phyloP scores from a whole-genome alignment of 2,888 invertebrate genomes.

The Gonocerus acuteangulatus region DNA sequence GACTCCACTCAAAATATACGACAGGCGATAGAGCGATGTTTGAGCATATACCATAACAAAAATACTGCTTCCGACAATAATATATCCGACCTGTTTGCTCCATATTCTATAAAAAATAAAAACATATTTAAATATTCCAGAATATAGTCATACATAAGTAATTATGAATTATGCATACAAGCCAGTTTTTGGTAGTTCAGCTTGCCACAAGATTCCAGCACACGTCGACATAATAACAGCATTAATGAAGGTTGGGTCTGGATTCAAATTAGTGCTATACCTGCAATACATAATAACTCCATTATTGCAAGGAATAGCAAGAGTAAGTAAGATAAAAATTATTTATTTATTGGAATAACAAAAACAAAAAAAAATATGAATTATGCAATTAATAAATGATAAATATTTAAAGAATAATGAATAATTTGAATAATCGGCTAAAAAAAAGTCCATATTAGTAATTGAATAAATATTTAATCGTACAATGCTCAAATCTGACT shows the following conservation, averaged over 20 bases:
- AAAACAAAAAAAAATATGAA: too few relatives aligned
- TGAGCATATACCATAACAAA: slow-evolving; percentile 54
- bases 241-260: slow-evolving; percentile 56
- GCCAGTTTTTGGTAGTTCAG: slow-evolving; percentile 55
- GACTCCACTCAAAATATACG: slow-evolving; percentile 51
- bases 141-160: neutral
- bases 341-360: too few relatives aligned
- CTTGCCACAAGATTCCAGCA: slow-evolving; percentile 59
- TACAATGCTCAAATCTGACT: too few relatives aligned
- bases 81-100: slow-evolving; percentile 46
- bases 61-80: slow-evolving; percentile 51
- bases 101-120: slow-evolving; percentile 50
- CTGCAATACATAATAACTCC: slow-evolving; percentile 44
- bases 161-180: slow-evolving; percentile 49
- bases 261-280: slow-evolving; percentile 49
- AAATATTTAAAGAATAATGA: too few relatives aligned
- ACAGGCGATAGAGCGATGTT: slow-evolving; percentile 53
- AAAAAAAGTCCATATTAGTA: too few relatives aligned
- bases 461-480: too few relatives aligned
- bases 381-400: too few relatives aligned
- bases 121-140: slow-evolving; percentile 22
- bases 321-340: neutral
- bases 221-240: slow-evolving; percentile 53
- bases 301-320: too few relatives aligned
- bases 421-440: too few relatives aligned